Evolutionary conservation across 2,797 vertebrate genomes (phyloP).

Genomic region (Melanotaenia trifasciata): DNA sequence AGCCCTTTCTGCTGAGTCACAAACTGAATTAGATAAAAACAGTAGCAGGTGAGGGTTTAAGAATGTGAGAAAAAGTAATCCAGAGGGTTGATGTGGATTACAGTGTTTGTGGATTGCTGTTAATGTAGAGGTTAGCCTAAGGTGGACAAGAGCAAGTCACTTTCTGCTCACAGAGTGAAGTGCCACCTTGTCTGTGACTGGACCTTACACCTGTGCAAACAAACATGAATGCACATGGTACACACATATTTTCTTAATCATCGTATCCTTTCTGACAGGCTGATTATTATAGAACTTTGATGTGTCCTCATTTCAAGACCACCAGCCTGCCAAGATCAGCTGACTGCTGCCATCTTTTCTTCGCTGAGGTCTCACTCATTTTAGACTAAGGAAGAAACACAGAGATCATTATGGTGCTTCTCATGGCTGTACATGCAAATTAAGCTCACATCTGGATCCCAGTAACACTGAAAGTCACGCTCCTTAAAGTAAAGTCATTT

Average conservation of each 20-base stretch:
- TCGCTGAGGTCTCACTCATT: neutral
- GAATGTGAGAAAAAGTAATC: neutral
- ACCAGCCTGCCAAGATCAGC: neutral
- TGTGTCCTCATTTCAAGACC: constrained; percentile 4
- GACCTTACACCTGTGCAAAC: constrained; percentile 11
- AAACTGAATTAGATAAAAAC: neutral
- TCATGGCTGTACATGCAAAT: neutral
- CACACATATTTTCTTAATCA: neutral
- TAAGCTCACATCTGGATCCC: constrained; percentile 11
- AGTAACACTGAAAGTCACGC: neutral
- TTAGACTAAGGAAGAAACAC: constrained; percentile 3
- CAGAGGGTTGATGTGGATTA: neutral
- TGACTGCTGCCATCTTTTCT: constrained; percentile 14
- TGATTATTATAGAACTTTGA: neutral
- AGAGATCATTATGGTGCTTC: neutral
- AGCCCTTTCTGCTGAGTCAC: neutral
- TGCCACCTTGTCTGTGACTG: neutral
- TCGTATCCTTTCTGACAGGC: constrained; percentile 8
- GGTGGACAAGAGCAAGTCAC: neutral
- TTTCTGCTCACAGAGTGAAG: neutral
- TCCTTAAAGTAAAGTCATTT: neutral
- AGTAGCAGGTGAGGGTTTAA: neutral
- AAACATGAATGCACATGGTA: neutral
- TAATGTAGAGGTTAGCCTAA: neutral
- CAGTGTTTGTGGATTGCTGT: neutral